These are phyloP conservation scores for Glyptemys insculpta DNA, from an alignment of 2,797 vertebrate species.

Conservation along the genomic window DNA sequence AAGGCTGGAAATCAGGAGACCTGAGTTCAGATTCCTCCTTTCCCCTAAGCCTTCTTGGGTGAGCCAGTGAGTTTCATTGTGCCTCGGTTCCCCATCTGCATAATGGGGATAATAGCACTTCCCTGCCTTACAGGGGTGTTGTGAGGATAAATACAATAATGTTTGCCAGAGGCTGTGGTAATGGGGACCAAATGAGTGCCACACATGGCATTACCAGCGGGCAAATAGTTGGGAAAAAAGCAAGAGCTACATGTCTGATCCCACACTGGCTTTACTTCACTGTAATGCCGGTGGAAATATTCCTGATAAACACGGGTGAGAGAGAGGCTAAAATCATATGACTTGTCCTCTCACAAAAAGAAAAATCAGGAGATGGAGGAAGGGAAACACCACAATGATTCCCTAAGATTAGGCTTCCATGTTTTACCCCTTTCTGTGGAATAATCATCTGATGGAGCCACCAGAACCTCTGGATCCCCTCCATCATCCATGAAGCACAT, in stretches of 20 bases:
- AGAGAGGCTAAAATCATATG: background rate
- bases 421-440: background rate
- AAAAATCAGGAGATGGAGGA: background rate
- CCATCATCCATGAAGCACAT: background rate
- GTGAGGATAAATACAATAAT: background rate
- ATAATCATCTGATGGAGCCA: background rate
- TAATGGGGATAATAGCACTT: background rate
- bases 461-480: background rate
- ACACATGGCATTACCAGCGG: background rate
- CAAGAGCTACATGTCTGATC: background rate
- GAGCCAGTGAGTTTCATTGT: background rate
- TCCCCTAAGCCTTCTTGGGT: background rate
- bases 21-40: background rate
- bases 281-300: background rate
- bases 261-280: background rate
- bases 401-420: background rate
- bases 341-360: background rate
- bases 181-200: background rate
- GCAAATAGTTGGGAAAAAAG: background rate
- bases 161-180: background rate
- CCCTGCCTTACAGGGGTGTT: background rate
- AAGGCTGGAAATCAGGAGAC: background rate
- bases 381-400: background rate
- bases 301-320: accelerated
- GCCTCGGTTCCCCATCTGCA: background rate